These are phyloP conservation scores for Porphyrio hochstetteri DNA, from an alignment of 2,113 vertebrate species.

Conservation along the genomic window DNA sequence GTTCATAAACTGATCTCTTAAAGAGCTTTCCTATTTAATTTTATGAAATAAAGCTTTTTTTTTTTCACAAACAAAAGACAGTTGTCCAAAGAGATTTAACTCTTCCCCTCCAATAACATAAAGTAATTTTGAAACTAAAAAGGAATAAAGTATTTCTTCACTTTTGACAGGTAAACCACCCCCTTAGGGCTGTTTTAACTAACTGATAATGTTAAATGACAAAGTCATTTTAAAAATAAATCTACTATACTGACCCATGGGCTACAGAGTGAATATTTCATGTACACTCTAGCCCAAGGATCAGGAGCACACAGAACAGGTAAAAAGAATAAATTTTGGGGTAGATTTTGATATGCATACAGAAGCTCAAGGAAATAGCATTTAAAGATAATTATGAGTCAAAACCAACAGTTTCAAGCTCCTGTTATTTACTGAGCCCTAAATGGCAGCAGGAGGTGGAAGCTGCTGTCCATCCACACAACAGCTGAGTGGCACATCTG, in stretches of 20 bases:
- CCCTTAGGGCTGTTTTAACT: not conserved
- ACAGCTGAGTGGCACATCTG: not conserved
- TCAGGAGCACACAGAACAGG: not conserved
- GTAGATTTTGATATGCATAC: not conserved
- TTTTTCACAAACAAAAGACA: not conserved
- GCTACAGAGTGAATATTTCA: not conserved
- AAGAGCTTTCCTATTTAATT: not conserved
- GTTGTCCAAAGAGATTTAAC: not conserved
- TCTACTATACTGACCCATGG: not conserved
- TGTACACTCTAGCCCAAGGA: not conserved
- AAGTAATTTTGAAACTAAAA: not conserved
- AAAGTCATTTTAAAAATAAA: not conserved
- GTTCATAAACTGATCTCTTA: slow-evolving; percentile 2
- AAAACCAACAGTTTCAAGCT: not conserved
- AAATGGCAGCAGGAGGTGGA: not conserved
- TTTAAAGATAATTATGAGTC: not conserved
- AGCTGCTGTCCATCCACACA: not conserved
- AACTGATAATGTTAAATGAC: not conserved
- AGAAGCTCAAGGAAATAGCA: not conserved
- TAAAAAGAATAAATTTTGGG: not conserved
- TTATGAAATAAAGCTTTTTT: not conserved
- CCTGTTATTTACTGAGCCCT: not conserved
- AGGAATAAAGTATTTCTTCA: not conserved
- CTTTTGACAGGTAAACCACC: not conserved
- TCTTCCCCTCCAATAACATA: not conserved